A percentile compares a stretch with the other conserved stretches of the same genome.
These are phyloP conservation scores for Drosophila hamatofila DNA, from an alignment of 2,888 invertebrate species.

Conservation along the genomic window DNA sequence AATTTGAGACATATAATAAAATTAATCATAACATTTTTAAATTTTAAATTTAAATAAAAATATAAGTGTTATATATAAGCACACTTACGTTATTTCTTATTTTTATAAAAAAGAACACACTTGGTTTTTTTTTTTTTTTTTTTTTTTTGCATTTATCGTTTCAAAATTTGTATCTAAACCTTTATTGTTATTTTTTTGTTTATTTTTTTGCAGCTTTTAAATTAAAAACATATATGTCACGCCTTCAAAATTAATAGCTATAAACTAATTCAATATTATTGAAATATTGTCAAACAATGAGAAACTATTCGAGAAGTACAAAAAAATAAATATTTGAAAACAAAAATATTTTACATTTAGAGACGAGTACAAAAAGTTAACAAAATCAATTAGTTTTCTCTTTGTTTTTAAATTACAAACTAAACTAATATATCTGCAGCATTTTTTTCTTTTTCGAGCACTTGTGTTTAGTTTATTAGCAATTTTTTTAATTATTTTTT, in stretches of 20 bases:
- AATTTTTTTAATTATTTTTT: constrained; percentile 21
- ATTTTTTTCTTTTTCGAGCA: constrained; percentile 53
- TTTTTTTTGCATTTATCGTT: constrained; percentile 80
- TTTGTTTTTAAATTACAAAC: constrained; percentile 32
- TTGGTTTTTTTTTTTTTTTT: constrained; percentile 23
- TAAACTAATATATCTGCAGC: constrained; percentile 68
- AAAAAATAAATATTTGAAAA: constrained; percentile 18
- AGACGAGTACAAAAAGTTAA: constrained; percentile 51
- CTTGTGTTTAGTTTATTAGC: constrained; percentile 62
- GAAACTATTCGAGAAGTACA: constrained; percentile 5
- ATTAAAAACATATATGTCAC: constrained; percentile 68
- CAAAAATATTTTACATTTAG: constrained; percentile 14
- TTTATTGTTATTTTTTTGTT: constrained; percentile 80
- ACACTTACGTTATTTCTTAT: not conserved
- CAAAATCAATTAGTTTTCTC: constrained; percentile 22
- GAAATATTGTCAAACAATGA: constrained; percentile 18
- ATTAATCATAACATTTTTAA: no score
- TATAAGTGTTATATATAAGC: no score
- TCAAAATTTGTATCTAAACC: constrained; percentile 85
- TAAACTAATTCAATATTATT: constrained; percentile 38
- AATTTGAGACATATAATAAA: no score
- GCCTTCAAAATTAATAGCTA: constrained; percentile 31
- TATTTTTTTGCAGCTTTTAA: constrained; percentile 75
- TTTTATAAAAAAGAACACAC: constrained; percentile 21
- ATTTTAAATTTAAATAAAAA: no score